Evolutionary conservation across 2,113 vertebrate genomes (phyloP).

Genomic region (Setophaga coronata): DNA sequence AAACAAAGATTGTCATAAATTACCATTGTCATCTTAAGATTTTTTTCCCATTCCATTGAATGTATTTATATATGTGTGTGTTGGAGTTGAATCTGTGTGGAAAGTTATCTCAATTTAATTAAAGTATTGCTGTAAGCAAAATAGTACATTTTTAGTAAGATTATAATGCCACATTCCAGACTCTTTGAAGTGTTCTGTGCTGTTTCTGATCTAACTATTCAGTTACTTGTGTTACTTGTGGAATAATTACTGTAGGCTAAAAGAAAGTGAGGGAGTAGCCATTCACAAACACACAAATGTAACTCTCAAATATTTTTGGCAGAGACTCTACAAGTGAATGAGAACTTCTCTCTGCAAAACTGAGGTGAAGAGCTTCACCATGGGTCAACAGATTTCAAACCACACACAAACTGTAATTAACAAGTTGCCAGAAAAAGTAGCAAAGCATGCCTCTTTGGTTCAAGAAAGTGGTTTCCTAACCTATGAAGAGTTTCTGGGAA

Average conservation of each 20-base stretch:
- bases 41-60: not conserved
- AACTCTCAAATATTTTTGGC: slow-evolving; percentile 59
- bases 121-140: not conserved
- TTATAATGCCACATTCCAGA: not conserved
- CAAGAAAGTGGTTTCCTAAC: slow-evolving; percentile 93
- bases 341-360: slow-evolving; percentile 59
- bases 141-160: not conserved
- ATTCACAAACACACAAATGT: not conserved
- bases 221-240: not conserved
- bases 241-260: not conserved
- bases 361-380: slow-evolving; percentile 72
- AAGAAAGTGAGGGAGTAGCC: not conserved
- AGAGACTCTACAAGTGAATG: slow-evolving; percentile 76
- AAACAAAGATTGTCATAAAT: not conserved
- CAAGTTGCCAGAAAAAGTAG: slow-evolving; percentile 95
- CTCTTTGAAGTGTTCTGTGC: not conserved
- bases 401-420: slow-evolving; percentile 85
- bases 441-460: slow-evolving; percentile 87
- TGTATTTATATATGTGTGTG: not conserved
- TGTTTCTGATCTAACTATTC: not conserved
- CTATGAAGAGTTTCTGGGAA: slow-evolving; percentile 97
- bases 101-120: not conserved
- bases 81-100: not conserved
- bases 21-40: not conserved
- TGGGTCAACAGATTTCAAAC: slow-evolving; percentile 96